Conservation (phyloP, 2,797 vertebrate genomes). For the Tragopan temminckii region DNA sequence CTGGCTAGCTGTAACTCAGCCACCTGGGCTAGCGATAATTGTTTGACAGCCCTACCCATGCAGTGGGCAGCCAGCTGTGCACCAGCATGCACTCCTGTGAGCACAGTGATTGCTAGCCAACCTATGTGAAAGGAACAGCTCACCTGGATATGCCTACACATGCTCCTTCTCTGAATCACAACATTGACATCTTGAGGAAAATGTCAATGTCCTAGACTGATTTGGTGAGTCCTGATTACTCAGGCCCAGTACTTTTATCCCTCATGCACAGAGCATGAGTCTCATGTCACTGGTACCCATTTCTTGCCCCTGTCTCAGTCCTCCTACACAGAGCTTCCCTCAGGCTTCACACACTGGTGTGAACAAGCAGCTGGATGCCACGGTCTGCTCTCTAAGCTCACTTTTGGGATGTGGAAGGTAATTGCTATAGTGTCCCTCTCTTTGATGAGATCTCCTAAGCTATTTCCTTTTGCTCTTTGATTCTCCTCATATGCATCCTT, state of each 20-base stretch:
- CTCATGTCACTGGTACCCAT: not conserved
- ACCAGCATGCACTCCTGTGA: not conserved
- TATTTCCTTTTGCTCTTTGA: not conserved
- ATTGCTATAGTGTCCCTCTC: not conserved
- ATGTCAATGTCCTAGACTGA: not conserved
- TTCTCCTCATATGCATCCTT: not conserved
- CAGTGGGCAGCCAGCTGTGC: not conserved
- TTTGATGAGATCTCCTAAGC: not conserved
- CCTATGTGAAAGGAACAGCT: not conserved
- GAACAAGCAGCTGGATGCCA: not conserved
- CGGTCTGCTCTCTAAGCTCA: accelerated
- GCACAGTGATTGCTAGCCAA: accelerated
- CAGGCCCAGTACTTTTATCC: not conserved
- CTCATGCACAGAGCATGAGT: accelerated
- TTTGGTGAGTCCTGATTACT: not conserved
- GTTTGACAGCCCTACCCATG: accelerated
- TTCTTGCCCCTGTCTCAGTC: not conserved
- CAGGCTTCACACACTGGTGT: accelerated
- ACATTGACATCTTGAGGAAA: not conserved
- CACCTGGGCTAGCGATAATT: accelerated
- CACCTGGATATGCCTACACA: not conserved
- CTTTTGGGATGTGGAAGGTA: not conserved
- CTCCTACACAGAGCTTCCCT: not conserved
- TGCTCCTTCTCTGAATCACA: not conserved
- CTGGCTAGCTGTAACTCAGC: not conserved